These are phyloP conservation scores for Seira musarum DNA, from an alignment of 2,888 invertebrate species.

Conservation along the genomic window DNA sequence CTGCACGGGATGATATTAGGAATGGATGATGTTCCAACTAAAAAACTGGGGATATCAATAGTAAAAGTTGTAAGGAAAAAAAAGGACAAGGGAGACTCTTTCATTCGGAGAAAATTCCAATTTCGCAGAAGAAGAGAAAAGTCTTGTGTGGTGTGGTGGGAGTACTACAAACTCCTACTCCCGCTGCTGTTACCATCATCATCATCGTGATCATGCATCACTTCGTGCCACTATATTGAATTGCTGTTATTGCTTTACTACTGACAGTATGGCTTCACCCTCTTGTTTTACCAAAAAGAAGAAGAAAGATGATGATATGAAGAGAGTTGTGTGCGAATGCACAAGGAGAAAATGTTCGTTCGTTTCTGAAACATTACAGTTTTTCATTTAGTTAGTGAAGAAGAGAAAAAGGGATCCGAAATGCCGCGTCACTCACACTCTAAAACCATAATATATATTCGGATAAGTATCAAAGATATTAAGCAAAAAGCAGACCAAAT, in stretches of 20 bases:
- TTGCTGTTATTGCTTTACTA: constrained; percentile 29
- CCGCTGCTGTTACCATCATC: constrained; percentile 48
- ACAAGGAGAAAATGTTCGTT: constrained; percentile 6
- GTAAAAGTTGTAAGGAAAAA: constrained; percentile 24
- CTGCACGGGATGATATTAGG: not conserved
- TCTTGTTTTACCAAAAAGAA: constrained; percentile 1
- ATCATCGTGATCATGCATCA: constrained; percentile 44
- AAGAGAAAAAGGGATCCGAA: constrained; percentile 42
- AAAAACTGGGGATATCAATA: constrained; percentile 4
- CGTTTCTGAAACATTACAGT: constrained; percentile 47
- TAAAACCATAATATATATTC: constrained; percentile 49
- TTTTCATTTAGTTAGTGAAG: constrained; percentile 47
- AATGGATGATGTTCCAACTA: constrained; percentile 7
- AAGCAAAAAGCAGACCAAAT: constrained; percentile 56
- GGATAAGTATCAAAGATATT: constrained; percentile 56
- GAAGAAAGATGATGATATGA: not conserved
- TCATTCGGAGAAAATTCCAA: constrained; percentile 63
- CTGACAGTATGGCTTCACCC: not conserved
- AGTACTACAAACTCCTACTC: not conserved
- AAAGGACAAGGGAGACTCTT: constrained; percentile 52
- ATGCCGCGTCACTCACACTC: constrained; percentile 60
- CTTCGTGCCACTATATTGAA: constrained; percentile 51
- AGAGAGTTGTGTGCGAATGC: not conserved
- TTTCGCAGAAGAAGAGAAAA: constrained; percentile 45
- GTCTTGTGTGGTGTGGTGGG: not conserved